Percentiles rank a stretch among this genome's conserved stretches.
Evolutionary conservation across 2,797 vertebrate genomes (phyloP).

Genomic region (Crax fasciolata): DNA sequence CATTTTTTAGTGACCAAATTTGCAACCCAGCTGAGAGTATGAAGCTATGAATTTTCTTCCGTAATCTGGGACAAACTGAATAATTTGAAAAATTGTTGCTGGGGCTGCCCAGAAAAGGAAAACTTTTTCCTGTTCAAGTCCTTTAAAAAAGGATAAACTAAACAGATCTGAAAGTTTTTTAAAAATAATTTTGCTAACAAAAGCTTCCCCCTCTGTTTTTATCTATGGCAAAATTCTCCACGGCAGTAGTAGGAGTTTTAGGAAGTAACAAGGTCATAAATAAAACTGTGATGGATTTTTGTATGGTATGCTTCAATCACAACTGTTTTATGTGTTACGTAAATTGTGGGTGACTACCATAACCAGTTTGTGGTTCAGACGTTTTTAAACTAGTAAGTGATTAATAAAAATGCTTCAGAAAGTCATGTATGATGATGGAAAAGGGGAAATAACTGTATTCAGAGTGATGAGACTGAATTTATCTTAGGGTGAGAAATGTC

Average conservation of each 20-base stretch:
- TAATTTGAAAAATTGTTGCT: background rate
- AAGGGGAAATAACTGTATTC: conserved; percentile 27
- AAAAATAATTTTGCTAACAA: background rate
- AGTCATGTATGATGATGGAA: background rate
- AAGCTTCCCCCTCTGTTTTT: background rate
- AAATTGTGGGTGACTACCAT: background rate
- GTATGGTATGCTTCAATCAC: background rate
- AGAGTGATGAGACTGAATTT: conserved; percentile 14
- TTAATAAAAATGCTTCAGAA: background rate
- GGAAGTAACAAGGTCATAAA: background rate
- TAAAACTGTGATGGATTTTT: background rate
- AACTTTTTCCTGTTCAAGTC: background rate
- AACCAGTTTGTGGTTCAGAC: background rate
- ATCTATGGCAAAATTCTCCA: background rate
- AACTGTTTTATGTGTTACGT: background rate
- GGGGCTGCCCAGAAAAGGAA: background rate
- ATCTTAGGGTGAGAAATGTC: background rate
- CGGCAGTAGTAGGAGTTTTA: background rate
- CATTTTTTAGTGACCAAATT: background rate
- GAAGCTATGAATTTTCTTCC: background rate
- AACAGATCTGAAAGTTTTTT: background rate
- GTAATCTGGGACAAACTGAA: background rate
- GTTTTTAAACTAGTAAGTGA: conserved; percentile 19
- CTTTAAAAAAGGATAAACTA: background rate
- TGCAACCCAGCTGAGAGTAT: background rate